Evolutionary conservation across 2,888 invertebrate genomes (phyloP).

Genomic region (Muscina levida): DNA sequence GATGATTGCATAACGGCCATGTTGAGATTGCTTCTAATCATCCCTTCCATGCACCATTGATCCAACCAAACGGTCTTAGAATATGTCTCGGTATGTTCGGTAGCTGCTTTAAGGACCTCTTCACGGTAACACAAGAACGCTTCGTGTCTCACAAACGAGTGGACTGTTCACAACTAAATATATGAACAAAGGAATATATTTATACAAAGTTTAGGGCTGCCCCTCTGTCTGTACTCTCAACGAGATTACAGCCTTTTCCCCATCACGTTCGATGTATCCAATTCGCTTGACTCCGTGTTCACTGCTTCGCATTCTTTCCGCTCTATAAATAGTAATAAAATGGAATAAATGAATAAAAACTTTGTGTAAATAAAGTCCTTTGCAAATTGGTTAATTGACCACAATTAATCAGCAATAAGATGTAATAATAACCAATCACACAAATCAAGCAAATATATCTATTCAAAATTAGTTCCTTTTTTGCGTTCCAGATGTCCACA

Average conservation of each 20-base stretch:
- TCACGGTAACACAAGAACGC: conserved; percentile 69
- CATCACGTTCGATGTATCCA: conserved; percentile 52
- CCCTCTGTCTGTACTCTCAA: conserved; percentile 42
- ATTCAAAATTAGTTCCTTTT: conserved; percentile 64
- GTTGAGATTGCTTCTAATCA: conserved; percentile 64
- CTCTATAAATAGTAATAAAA: conserved; percentile 30
- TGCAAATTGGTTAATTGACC: conserved; percentile 64
- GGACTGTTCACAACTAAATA: conserved; percentile 55
- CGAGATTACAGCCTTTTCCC: conserved; percentile 35
- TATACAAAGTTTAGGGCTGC: conserved; percentile 76
- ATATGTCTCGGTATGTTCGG: conserved; percentile 56
- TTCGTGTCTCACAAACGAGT: conserved; percentile 67
- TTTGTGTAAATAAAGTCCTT: conserved; percentile 79
- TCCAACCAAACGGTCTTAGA: conserved; percentile 59
- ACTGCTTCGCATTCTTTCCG: conserved; percentile 50
- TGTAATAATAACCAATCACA: conserved; percentile 66
- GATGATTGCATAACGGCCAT: conserved; percentile 70
- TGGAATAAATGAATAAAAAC: conserved; percentile 67
- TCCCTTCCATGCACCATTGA: conserved; percentile 50
- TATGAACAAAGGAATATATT: conserved; percentile 77
- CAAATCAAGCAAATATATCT: conserved; percentile 63
- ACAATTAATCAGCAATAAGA: conserved; percentile 70
- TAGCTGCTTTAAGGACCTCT: conserved; percentile 58
- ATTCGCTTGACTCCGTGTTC: conserved; percentile 53
- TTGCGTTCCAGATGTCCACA: conserved; percentile 49